Conservation (phyloP, 2,888 invertebrate genomes). For the Meloe dianella region DNA sequence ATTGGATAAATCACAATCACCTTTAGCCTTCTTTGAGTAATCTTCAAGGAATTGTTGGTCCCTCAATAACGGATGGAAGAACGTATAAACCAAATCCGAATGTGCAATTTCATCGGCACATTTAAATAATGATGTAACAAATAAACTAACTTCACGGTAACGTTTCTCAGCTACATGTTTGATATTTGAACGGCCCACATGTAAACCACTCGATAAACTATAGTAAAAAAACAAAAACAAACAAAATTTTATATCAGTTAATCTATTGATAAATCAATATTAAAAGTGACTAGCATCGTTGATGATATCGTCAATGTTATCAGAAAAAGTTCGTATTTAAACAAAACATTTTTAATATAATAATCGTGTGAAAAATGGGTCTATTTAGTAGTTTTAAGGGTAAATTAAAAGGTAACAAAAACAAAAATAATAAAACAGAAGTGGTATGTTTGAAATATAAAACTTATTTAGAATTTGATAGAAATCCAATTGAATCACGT, state of each 20-base stretch:
- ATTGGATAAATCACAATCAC: slow-evolving; percentile 60
- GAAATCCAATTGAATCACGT: background rate
- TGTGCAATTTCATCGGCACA: slow-evolving; percentile 94
- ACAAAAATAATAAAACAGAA: slow-evolving; percentile 29
- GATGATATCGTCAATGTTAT: no score
- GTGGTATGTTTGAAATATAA: slow-evolving; percentile 45
- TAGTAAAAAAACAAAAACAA: slow-evolving; percentile 37
- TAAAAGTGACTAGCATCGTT: background rate
- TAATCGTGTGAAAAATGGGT: slow-evolving; percentile 40
- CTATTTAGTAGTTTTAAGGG: slow-evolving; percentile 47
- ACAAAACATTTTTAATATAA: no score
- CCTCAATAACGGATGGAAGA: slow-evolving; percentile 94
- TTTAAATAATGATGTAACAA: slow-evolving; percentile 83
- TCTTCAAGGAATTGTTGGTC: slow-evolving; percentile 92
- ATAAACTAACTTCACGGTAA: slow-evolving; percentile 86
- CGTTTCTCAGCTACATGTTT: slow-evolving; percentile 93
- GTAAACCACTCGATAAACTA: slow-evolving; percentile 75
- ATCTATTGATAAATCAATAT: slow-evolving; percentile 2
- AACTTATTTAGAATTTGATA: slow-evolving; percentile 42
- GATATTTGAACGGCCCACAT: slow-evolving; percentile 91
- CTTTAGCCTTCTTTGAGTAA: slow-evolving; percentile 77
- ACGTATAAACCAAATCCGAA: slow-evolving; percentile 95
- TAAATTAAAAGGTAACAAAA: slow-evolving; percentile 41
- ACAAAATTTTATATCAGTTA: background rate
- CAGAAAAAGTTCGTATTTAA: background rate